Evolutionary conservation across 2,888 invertebrate genomes (phyloP).

Genomic region (Drosophila aldrichi): DNA sequence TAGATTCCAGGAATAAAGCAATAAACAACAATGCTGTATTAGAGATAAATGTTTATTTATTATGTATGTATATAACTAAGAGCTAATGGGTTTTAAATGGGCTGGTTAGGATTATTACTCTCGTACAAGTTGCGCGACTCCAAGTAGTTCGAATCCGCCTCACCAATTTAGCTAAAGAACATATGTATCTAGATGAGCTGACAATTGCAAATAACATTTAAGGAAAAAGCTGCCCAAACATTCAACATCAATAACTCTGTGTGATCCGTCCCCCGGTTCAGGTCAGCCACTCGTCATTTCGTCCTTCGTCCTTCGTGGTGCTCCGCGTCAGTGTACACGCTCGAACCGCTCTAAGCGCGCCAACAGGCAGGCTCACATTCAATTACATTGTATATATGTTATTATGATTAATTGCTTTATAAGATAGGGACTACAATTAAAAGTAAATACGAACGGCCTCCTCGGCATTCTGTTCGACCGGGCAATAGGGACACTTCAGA

Average conservation of each 20-base stretch:
- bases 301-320: background rate
- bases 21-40: slow-evolving; percentile 9
- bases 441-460: slow-evolving; percentile 97
- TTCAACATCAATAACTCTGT: slow-evolving; percentile 1
- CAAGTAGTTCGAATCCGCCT: slow-evolving; percentile 49
- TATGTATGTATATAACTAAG: slow-evolving; percentile 49
- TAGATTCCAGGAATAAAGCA: too few relatives aligned
- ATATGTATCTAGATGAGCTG: slow-evolving; percentile 43
- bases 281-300: slow-evolving; percentile 7
- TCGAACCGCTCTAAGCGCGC: slow-evolving; percentile 6
- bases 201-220: slow-evolving; percentile 31
- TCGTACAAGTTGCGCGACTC: slow-evolving; percentile 40
- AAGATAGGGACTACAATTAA: slow-evolving; percentile 85
- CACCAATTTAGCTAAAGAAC: slow-evolving; percentile 65
- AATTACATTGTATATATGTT: slow-evolving; percentile 20
- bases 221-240: slow-evolving; percentile 33
- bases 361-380: slow-evolving; percentile 37
- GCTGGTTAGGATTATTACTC: slow-evolving; percentile 32
- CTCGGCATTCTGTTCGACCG: slow-evolving; percentile 96
- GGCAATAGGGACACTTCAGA: slow-evolving; percentile 99
- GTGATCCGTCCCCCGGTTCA: background rate
- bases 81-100: slow-evolving; percentile 46
- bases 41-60: slow-evolving; percentile 40
- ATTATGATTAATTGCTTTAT: slow-evolving; percentile 26
- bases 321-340: background rate